Evolutionary conservation across 2,797 vertebrate species (phyloP).

Genomic region (Cyclura pinguis): DNA sequence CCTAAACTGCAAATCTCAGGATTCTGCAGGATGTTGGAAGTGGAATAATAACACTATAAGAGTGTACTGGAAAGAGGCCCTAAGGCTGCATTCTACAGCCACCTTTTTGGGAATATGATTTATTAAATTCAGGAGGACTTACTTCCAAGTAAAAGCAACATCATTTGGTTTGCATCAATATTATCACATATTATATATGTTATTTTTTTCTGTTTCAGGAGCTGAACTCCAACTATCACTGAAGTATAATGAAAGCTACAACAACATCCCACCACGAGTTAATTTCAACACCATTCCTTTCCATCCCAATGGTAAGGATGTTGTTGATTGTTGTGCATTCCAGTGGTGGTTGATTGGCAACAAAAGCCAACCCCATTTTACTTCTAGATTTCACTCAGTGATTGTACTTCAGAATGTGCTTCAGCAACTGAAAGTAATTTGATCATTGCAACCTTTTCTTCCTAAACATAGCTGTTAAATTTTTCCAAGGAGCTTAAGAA

Average conservation of each 20-base stretch:
- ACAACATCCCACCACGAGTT: conserved; percentile 66
- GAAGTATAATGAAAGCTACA: conserved; percentile 68
- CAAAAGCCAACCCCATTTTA: neutral
- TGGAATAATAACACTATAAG: too few relatives aligned
- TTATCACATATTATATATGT: neutral
- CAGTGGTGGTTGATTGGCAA: neutral
- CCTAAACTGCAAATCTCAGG: too few relatives aligned
- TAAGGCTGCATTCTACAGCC: neutral
- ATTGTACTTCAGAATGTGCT: neutral
- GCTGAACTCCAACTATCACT: conserved; percentile 65
- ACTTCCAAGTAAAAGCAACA: neutral
- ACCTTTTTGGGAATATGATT: neutral
- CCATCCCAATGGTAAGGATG: conserved; percentile 78
- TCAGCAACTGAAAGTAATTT: neutral
- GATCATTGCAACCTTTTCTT: too few relatives aligned
- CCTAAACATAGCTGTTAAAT: neutral
- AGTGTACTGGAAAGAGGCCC: too few relatives aligned
- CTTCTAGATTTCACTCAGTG: neutral
- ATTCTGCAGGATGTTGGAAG: too few relatives aligned
- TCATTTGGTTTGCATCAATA: neutral
- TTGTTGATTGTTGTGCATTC: conserved; percentile 10
- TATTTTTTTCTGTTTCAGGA: conserved; percentile 62
- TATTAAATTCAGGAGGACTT: neutral
- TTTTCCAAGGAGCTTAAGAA: neutral
- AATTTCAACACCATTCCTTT: conserved; percentile 75